A percentile compares a stretch with the other conserved stretches of the same genome.
phyloP scores from a whole-genome alignment of 2,888 invertebrate genomes.

The Sepiola atlantica region DNA sequence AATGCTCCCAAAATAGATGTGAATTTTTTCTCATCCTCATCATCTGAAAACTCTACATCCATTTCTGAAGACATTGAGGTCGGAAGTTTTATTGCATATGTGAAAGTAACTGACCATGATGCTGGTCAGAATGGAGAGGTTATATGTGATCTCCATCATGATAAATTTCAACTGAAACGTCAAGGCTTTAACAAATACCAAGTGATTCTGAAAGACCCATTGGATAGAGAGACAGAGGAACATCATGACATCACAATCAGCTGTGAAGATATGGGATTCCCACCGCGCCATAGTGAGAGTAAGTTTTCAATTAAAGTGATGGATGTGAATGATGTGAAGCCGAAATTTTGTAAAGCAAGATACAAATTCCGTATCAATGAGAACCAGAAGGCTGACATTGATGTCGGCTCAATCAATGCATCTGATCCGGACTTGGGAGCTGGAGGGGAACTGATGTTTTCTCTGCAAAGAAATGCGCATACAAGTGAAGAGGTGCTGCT shows the following conservation, averaged over 20 bases:
- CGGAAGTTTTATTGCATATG: background rate
- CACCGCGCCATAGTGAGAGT: background rate
- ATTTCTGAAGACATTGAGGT: background rate
- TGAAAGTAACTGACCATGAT: constrained; percentile 32
- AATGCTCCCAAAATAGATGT: background rate
- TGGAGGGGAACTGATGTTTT: background rate
- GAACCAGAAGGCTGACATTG: background rate
- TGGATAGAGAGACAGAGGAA: constrained; percentile 1
- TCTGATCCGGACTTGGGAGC: constrained; percentile 9
- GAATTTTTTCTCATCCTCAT: background rate
- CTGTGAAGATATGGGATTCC: constrained; percentile 21
- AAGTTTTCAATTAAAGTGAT: background rate
- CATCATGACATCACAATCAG: constrained; percentile 21
- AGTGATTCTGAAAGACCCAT: background rate
- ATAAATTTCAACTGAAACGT: constrained; percentile 18
- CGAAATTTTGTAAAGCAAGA: background rate
- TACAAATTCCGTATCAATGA: background rate
- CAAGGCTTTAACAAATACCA: background rate
- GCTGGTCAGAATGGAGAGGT: constrained; percentile 32
- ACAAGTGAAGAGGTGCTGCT: background rate
- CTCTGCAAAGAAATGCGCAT: background rate
- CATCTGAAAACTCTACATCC: background rate
- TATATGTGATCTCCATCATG: constrained; percentile 21
- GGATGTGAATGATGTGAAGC: background rate
- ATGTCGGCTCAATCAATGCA: constrained; percentile 1